Evolutionary conservation across 2,797 vertebrate species (phyloP).

Genomic region (Parauchenoglanis ngamensis): DNA sequence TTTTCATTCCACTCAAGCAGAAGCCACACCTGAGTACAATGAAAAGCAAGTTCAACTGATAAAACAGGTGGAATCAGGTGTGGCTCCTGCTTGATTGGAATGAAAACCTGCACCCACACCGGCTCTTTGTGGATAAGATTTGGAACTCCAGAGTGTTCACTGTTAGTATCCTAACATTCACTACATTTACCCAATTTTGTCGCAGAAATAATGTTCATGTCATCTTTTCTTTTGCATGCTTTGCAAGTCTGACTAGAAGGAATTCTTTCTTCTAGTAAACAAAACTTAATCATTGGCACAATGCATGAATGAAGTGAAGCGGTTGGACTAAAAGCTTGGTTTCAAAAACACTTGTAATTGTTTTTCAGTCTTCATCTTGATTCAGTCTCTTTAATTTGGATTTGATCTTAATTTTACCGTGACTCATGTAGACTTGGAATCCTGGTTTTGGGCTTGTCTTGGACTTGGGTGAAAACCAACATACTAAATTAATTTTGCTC

Average conservation of each 20-base stretch:
- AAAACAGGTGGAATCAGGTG: no score
- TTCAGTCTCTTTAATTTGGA: not conserved
- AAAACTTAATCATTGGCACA: not conserved
- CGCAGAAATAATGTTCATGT: not conserved
- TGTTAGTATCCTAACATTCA: not conserved
- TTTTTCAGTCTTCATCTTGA: not conserved
- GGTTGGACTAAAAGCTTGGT: not conserved
- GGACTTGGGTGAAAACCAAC: not conserved
- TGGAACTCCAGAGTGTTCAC: not conserved
- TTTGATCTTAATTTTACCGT: not conserved
- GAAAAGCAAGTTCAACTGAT: no score
- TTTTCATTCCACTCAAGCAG: no score
- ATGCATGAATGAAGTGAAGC: not conserved
- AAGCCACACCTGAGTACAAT: no score
- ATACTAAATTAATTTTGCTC: not conserved
- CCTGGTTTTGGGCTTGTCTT: not conserved
- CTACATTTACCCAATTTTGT: not conserved
- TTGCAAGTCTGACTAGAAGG: not conserved
- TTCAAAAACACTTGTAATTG: not conserved
- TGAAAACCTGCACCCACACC: no score
- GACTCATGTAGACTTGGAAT: not conserved
- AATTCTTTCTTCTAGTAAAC: not conserved
- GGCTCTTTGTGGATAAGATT: no score
- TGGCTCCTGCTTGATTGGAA: no score
- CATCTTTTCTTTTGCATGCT: not conserved